Evolutionary conservation across 2,888 invertebrate species (phyloP), one percentile per base, ranked within the genome.

Genomic region (Lymantria dispar): DNA sequence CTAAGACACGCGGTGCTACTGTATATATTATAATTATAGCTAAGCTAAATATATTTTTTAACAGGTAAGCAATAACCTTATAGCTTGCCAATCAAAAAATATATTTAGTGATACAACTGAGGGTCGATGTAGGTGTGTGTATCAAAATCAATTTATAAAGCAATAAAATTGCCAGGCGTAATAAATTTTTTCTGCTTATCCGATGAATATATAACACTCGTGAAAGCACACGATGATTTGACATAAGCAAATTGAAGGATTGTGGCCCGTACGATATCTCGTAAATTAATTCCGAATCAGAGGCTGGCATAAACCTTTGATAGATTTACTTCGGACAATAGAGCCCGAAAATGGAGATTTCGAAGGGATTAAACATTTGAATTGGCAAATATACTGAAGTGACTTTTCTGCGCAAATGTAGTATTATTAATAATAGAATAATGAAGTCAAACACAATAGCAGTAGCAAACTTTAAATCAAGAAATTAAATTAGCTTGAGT

Each of bases 321-420:
- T 47, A 37, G 48, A 48, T 48, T 44, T 33, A 40, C 41, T 36
- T 38, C 47, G 39, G 33, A 44, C 9, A 44, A 31, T 14, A 47
- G 22, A 50, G 15, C 9, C 8, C 12, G 29, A 38, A 15, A 15
- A 8, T 15, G 39, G 39, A 12, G 11, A 7, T 38, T 38, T n/a
- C 38, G n/a, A 29, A 15, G 12, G 12, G 14, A 13, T 30, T 38
- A 8, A 14, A 50, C 39, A 54, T 55, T 62, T 44, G n/a, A 30
- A 43, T 46, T 9, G 10, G 39, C 15, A 40, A 50, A 12, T 12
- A 38, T 48, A 13, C 30, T 39, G 36, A 54, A 56, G 48, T 45
- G 45, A 29, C n/a, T 57, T 62, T 62, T 59, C 48, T 54, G 52
- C 62, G 60, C 55, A 14, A 42, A 49, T 48, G 41, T 47, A 48